Conservation (phyloP, 2,888 invertebrate genomes). For the Belgica antarctica region DNA sequence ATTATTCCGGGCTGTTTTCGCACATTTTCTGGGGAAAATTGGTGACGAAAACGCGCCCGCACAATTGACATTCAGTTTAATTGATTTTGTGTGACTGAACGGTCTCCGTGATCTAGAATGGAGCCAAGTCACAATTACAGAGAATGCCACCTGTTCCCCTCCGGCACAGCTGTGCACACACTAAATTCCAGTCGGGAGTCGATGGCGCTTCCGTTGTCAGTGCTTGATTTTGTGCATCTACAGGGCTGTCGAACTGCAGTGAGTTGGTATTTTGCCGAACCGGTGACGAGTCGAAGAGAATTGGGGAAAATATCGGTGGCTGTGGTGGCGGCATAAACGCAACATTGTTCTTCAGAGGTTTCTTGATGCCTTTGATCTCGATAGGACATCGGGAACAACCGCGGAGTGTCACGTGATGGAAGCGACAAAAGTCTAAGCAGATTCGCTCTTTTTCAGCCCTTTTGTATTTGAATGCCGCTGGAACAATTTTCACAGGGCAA, state of each 20-base stretch:
- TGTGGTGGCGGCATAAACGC: neutral
- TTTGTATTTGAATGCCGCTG: neutral
- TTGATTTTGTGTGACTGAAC: neutral
- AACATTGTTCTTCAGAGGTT: constrained; percentile 2
- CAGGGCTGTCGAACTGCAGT: neutral
- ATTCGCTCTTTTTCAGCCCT: neutral
- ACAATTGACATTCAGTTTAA: constrained; percentile 43
- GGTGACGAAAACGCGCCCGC: constrained; percentile 15
- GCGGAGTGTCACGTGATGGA: constrained; percentile 4
- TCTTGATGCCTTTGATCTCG: neutral
- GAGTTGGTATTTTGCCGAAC: neutral
- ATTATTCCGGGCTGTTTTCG: neutral
- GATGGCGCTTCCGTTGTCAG: constrained; percentile 45
- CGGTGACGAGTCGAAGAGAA: neutral
- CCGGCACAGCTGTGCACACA: constrained; percentile 65
- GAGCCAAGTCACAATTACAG: constrained; percentile 71
- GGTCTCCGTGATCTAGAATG: constrained; percentile 53
- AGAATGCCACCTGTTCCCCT: constrained; percentile 72
- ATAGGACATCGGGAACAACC: constrained; percentile 36
- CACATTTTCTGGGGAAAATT: neutral
- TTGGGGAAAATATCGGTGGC: neutral
- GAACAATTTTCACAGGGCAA: constrained; percentile 15
- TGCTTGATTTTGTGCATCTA: constrained; percentile 13
- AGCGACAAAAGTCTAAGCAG: constrained; percentile 34
- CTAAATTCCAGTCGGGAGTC: constrained; percentile 61